phyloP scores from a whole-genome alignment of 2,888 invertebrate species.

The Volucella zonaria region DNA sequence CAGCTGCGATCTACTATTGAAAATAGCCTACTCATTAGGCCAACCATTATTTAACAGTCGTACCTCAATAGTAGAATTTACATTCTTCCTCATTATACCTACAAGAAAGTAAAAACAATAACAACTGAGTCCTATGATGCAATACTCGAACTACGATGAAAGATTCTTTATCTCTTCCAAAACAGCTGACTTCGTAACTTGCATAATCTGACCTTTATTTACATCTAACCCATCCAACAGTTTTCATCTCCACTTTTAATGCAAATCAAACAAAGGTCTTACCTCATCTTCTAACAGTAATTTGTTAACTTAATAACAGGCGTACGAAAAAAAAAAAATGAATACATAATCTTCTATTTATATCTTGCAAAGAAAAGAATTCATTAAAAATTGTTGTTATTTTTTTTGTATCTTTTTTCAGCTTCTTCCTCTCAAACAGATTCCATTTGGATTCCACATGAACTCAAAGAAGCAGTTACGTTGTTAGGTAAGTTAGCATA shows the following conservation, averaged over 20 bases:
- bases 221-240: background rate
- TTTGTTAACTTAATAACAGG: background rate
- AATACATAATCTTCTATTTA: conserved; percentile 25
- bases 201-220: background rate
- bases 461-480: conserved; percentile 35
- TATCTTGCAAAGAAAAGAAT: conserved; percentile 8
- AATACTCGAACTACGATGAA: background rate
- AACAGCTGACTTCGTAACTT: background rate
- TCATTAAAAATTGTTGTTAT: conserved; percentile 13
- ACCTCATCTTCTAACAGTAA: conserved; percentile 19
- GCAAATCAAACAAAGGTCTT: background rate
- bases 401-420: conserved; percentile 37
- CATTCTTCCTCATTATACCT: background rate
- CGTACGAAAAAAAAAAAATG: background rate
- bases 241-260: background rate
- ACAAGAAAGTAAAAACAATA: background rate
- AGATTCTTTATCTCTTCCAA: background rate
- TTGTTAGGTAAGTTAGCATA: conserved; percentile 55
- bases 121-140: background rate
- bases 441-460: conserved; percentile 54
- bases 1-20: too few relatives aligned
- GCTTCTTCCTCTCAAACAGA: conserved; percentile 40
- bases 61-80: too few relatives aligned
- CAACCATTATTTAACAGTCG: too few relatives aligned
- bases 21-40: too few relatives aligned